Conservation (phyloP, 1,140 invertebrate genomes). For the Drosophila tropicalis region DNA sequence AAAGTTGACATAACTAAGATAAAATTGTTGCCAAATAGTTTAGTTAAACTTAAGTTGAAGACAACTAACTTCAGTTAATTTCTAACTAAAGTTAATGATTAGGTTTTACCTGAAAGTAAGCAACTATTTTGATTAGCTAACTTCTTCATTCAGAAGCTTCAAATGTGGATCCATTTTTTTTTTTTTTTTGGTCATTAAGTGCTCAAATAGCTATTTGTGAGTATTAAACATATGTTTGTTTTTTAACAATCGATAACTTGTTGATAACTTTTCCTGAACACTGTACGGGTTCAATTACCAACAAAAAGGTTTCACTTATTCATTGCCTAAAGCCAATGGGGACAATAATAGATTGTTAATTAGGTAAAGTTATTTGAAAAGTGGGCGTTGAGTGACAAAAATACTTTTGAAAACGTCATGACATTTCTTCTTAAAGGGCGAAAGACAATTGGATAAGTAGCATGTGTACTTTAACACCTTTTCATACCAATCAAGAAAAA, state of each 20-base stretch:
- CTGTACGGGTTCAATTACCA: background rate
- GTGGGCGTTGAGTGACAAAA: slow-evolving; percentile 1
- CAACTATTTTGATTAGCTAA: too few relatives aligned
- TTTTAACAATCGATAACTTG: background rate
- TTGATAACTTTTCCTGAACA: background rate
- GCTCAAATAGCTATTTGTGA: too few relatives aligned
- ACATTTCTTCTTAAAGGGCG: background rate
- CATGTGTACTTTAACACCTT: background rate
- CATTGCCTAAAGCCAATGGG: background rate
- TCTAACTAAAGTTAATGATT: too few relatives aligned
- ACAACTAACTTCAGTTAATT: too few relatives aligned
- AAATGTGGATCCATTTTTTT: too few relatives aligned
- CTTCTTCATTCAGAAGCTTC: too few relatives aligned
- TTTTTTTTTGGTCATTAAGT: too few relatives aligned
- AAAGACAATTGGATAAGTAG: background rate
- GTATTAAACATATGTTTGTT: too few relatives aligned
- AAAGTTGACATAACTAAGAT: too few relatives aligned
- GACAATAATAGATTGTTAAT: slow-evolving; percentile 1
- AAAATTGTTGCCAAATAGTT: too few relatives aligned
- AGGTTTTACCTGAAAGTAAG: too few relatives aligned
- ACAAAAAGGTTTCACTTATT: background rate
- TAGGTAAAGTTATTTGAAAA: background rate
- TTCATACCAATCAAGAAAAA: background rate
- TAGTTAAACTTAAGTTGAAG: too few relatives aligned
- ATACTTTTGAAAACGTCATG: slow-evolving; percentile 1